Base-by-base conservation (phyloP, 2,113 vertebrate species). In the Gasterosteus aculeatus region DNA sequence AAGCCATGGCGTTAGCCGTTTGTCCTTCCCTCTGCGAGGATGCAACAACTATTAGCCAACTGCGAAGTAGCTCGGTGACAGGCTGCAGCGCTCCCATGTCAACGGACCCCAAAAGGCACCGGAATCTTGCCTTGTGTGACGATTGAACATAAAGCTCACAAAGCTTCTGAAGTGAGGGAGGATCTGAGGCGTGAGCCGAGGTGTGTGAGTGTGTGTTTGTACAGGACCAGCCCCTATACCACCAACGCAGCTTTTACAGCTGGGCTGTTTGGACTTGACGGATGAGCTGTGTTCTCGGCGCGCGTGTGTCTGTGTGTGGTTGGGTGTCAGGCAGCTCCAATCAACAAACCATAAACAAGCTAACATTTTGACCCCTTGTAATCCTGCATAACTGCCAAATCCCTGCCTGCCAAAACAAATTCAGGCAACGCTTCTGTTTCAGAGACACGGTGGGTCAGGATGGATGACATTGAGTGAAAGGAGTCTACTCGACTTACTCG, bases 281-380 rank as follows among this genome's bases (percentile, higher is more conserved):
- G 81, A 84, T 85, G 84, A 87, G 85, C 75, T 51, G 71, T 66
- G 86, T 86, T 63, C 58, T 47, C 18, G 0, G 15, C 53, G 42
- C 9, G 2, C 75, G 57, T 65, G 64, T 47, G 29, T 63, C 49
- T 72, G 31, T 67, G 67, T 42, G 16, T n/a, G 8, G 51, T 47
- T 80, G 65, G 58, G 70, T 82, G 82, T 89, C 77, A 78, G 63
- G 42, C 68, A 44, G 66, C 63, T 72, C 75, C 82, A 82, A 88
- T 87, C 83, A 90, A 90, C 87, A 89, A 90, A 88, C 88, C 87
- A 78, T 86, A 78, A 90, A 91, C 76, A 75, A 79, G 65, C 70
- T 46, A 59, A 81, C 77, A 82, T 62, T 71, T 22, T 78, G 78
- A 85, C 71, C 80, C 41, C 29, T 11, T 57, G 57, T 67, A 47